phyloP scores from a whole-genome alignment of 2,797 vertebrate genomes.

The Thaleichthys pacificus region DNA sequence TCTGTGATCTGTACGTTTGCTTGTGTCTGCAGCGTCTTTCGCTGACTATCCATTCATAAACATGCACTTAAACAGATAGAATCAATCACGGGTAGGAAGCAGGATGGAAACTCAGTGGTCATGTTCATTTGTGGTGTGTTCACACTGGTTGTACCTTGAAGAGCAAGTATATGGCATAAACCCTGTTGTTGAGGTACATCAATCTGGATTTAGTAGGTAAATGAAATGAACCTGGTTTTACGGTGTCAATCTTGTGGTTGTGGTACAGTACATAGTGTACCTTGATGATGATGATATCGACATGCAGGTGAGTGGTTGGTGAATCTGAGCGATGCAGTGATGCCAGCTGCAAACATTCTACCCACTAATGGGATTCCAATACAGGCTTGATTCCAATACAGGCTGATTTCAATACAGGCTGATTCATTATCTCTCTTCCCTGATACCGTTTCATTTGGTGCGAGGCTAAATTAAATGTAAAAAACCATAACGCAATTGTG shows the following conservation, averaged over 20 bases:
- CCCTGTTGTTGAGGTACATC: too few relatives aligned
- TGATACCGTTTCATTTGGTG: conserved; percentile 72
- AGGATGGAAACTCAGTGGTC: conserved; percentile 42
- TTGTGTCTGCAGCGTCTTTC: too few relatives aligned
- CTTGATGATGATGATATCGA: too few relatives aligned
- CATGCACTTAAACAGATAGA: conserved; percentile 55
- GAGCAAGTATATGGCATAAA: too few relatives aligned
- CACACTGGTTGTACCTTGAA: too few relatives aligned
- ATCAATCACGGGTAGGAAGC: conserved; percentile 41
- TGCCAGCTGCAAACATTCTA: conserved; percentile 34
- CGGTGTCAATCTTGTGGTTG: too few relatives aligned
- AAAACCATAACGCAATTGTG: conserved; percentile 69
- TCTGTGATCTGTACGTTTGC: too few relatives aligned
- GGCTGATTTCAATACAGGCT: conserved; percentile 67
- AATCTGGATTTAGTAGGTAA: too few relatives aligned
- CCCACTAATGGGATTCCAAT: conserved; percentile 70
- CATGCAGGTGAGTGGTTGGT: neutral
- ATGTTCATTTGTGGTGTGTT: too few relatives aligned
- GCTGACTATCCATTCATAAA: conserved; percentile 51
- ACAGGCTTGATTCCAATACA: conserved; percentile 42
- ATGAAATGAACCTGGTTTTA: too few relatives aligned
- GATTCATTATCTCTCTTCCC: conserved; percentile 69
- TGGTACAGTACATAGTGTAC: too few relatives aligned
- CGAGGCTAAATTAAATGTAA: conserved; percentile 73
- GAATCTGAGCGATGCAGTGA: too few relatives aligned